Conservation (phyloP, 2,888 invertebrate genomes). For the Scaeva pyrastri region DNA sequence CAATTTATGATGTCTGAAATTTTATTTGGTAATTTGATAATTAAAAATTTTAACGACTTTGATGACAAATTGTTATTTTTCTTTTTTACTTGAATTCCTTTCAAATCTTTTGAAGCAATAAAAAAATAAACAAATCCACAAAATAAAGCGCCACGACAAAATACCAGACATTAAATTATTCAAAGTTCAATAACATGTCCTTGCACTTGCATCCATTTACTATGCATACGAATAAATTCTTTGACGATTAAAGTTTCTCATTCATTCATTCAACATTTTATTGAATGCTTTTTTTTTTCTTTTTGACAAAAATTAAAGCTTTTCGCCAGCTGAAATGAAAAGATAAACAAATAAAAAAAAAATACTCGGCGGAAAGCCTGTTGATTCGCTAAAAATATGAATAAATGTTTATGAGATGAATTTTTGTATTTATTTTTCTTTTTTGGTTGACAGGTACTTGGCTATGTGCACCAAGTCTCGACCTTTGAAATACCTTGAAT, state of each 20-base stretch:
- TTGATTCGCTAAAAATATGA: constrained; percentile 3
- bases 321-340: not conserved
- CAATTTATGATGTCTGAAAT: no score
- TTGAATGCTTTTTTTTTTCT: constrained; percentile 24
- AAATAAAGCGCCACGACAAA: not conserved
- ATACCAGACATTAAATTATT: not conserved
- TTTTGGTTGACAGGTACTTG: constrained; percentile 27
- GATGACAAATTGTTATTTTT: no score
- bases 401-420: constrained; percentile 13
- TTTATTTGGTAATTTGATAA: no score
- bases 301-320: not conserved
- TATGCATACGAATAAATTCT: no score
- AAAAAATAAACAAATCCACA: not conserved
- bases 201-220: not conserved
- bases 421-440: not conserved
- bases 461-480: not conserved
- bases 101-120: no score
- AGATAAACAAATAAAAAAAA: not conserved
- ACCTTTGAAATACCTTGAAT: constrained; percentile 6
- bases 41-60: no score
- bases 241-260: constrained; percentile 27
- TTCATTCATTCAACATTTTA: constrained; percentile 59
- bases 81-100: no score
- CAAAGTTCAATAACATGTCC: constrained; percentile 38
- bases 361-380: not conserved